Evolutionary conservation across 2,797 vertebrate species (phyloP).

Genomic region (Cyprinodon diabolis): DNA sequence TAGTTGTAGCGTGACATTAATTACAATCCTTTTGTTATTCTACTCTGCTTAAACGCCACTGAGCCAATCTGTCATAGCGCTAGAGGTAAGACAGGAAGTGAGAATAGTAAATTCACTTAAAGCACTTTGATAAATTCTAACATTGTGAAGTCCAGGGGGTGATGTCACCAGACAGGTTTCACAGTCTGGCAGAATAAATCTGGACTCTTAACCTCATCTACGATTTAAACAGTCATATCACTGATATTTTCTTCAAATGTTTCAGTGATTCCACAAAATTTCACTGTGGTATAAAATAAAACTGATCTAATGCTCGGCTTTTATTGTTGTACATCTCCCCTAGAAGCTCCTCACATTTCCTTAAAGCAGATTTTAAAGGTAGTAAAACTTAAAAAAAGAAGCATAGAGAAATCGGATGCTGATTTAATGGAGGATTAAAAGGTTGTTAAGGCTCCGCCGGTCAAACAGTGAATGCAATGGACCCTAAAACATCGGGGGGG

Average conservation of each 20-base stretch:
- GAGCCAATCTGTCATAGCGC: slow-evolving; percentile 4
- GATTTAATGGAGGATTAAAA: neutral
- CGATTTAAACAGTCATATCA: slow-evolving; percentile 34
- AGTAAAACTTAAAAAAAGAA: neutral
- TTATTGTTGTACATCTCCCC: neutral
- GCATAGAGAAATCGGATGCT: neutral
- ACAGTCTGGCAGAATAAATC: slow-evolving; percentile 27
- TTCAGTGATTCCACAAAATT: neutral
- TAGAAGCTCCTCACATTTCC: slow-evolving; percentile 3
- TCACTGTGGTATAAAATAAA: neutral
- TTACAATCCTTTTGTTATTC: slow-evolving; percentile 29
- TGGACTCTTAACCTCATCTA: slow-evolving; percentile 16
- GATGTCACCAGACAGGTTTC: slow-evolving; percentile 45
- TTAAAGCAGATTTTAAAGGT: neutral
- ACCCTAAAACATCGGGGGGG: too few species aligned
- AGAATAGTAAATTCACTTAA: slow-evolving; percentile 47
- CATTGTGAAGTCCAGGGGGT: slow-evolving; percentile 36
- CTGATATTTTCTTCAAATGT: slow-evolving; percentile 23
- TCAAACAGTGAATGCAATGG: neutral
- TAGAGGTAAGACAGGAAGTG: slow-evolving; percentile 33
- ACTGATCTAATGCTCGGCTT: neutral
- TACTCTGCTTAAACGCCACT: slow-evolving; percentile 6
- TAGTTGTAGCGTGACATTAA: slow-evolving; percentile 38
- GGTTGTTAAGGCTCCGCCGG: neutral
- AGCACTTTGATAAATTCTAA: slow-evolving; percentile 44